Evolutionary conservation across 2,888 invertebrate species (phyloP).

Genomic region (Synanthedon vespiformis): DNA sequence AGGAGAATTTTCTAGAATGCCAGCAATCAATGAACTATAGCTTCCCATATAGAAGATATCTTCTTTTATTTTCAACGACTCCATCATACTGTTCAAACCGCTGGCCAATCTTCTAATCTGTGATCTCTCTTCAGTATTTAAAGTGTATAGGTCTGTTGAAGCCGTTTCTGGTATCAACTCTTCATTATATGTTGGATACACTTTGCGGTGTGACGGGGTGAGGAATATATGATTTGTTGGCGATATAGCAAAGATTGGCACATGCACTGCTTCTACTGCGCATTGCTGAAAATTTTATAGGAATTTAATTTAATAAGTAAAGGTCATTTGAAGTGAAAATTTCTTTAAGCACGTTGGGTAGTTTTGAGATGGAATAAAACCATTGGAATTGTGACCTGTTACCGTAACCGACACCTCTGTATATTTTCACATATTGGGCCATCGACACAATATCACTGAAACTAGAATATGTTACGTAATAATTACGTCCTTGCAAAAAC

Average conservation of each 20-base stretch:
- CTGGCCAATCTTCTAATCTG: slow-evolving; percentile 56
- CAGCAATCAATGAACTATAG: slow-evolving; percentile 72
- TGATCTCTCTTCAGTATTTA: slow-evolving; percentile 46
- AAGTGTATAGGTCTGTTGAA: slow-evolving; percentile 41
- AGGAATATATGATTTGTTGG: slow-evolving; percentile 72
- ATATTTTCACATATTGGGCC: no score
- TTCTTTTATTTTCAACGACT: slow-evolving; percentile 72
- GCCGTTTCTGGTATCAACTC: slow-evolving; percentile 34
- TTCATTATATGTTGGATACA: slow-evolving; percentile 67
- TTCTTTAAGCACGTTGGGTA: no score
- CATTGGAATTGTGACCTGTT: no score
- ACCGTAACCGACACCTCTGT: no score
- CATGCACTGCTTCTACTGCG: slow-evolving; percentile 70
- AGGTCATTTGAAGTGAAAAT: no score
- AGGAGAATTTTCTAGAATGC: slow-evolving; percentile 69
- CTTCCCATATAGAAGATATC: slow-evolving; percentile 75
- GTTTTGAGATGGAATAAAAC: no score
- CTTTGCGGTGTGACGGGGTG: slow-evolving; percentile 69
- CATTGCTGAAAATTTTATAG: slow-evolving; percentile 60
- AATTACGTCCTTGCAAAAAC: no score
- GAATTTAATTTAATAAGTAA: no score
- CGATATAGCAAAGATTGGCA: slow-evolving; percentile 71
- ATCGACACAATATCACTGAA: no score
- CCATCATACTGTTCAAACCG: slow-evolving; percentile 64
- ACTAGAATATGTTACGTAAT: no score